Evolutionary conservation across 2,888 invertebrate genomes (phyloP).

Genomic region (Zhuqinia jingwanae): DNA sequence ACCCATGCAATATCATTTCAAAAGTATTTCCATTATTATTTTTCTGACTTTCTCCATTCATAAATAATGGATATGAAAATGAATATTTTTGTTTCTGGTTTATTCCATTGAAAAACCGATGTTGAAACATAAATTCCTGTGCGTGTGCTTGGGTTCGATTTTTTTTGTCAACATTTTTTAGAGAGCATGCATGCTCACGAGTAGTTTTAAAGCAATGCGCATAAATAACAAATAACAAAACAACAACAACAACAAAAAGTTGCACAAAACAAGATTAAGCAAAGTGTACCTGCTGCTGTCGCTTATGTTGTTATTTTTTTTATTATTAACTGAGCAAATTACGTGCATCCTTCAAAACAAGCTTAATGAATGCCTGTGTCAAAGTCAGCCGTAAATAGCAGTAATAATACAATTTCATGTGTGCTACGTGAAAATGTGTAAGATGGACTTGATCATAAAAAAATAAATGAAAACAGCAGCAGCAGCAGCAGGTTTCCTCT

Average conservation of each 20-base stretch:
- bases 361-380: not conserved
- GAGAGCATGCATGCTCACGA: not conserved
- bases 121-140: not conserved
- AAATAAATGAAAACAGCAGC: slow-evolving; percentile 8
- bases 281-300: not conserved
- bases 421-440: slow-evolving; percentile 14
- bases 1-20: not conserved
- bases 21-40: slow-evolving; percentile 56
- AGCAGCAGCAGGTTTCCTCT: slow-evolving; percentile 63
- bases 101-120: not conserved
- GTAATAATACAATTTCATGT: slow-evolving; percentile 19
- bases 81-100: slow-evolving; percentile 16
- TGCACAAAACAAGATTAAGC: not conserved
- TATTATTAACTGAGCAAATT: not conserved
- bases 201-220: no score
- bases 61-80: slow-evolving; percentile 56
- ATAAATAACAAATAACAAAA: slow-evolving; percentile 9
- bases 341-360: not conserved
- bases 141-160: not conserved
- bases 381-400: no score
- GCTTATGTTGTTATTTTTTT: not conserved
- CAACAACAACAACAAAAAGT: not conserved
- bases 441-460: not conserved
- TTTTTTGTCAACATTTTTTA: not conserved
- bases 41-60: slow-evolving; percentile 57